Evolutionary conservation across 23 tunicate genomes (phyloP).

Genomic region (Halocynthia roretzi): DNA sequence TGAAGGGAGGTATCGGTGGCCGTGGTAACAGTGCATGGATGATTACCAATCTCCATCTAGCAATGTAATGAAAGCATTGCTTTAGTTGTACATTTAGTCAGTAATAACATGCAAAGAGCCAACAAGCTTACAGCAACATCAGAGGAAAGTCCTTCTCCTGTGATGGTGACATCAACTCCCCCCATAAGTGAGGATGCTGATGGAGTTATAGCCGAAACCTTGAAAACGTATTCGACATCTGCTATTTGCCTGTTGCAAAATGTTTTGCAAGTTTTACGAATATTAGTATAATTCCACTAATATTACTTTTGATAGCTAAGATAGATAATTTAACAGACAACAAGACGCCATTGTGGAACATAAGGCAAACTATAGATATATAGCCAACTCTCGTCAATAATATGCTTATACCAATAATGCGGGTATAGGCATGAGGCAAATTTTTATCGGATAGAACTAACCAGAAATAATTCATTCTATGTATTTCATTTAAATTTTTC

Average conservation of each 20-base stretch:
- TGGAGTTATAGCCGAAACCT: slow-evolving; percentile 26
- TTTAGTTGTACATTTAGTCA: neutral
- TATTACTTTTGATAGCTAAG: too few relatives aligned
- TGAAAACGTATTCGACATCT: slow-evolving; percentile 25
- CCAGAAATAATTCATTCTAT: too few relatives aligned
- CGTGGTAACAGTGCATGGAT: neutral
- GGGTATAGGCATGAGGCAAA: too few relatives aligned
- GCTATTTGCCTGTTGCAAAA: neutral
- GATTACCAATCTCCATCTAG: neutral
- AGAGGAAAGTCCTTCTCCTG: slow-evolving; percentile 42
- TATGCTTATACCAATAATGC: too few relatives aligned
- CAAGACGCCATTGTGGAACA: too few relatives aligned
- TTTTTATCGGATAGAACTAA: too few relatives aligned
- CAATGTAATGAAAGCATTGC: neutral
- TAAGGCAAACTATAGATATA: too few relatives aligned
- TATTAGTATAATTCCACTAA: too few relatives aligned
- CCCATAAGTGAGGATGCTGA: slow-evolving; percentile 51
- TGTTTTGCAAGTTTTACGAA: too few relatives aligned
- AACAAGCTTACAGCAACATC: slow-evolving; percentile 21
- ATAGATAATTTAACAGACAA: too few relatives aligned
- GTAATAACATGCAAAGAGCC: neutral
- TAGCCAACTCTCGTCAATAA: too few relatives aligned
- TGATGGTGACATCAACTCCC: slow-evolving; percentile 34
- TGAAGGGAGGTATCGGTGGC: slow-evolving; percentile 3
- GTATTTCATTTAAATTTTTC: too few relatives aligned